phyloP scores from a whole-genome alignment of 1,140 invertebrate species.

The Batillaria attramentaria region DNA sequence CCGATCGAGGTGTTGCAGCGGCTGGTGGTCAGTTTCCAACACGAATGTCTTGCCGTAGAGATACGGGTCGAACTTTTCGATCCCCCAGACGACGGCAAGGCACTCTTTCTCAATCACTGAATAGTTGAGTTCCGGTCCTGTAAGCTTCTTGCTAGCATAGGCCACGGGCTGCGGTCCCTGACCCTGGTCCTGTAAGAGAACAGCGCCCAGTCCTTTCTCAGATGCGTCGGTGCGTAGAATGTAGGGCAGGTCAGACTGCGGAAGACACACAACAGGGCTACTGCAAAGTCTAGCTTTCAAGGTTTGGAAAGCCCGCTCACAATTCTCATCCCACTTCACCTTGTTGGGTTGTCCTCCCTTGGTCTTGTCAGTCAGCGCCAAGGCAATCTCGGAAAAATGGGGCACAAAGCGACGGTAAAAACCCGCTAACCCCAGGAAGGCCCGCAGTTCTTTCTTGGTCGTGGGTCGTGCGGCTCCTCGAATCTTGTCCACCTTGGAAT shows the following conservation, averaged over 20 bases:
- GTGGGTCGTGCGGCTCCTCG: conserved; percentile 52
- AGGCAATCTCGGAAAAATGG: conserved; percentile 43
- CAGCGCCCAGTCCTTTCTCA: conserved; percentile 42
- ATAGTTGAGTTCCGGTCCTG: conserved; percentile 52
- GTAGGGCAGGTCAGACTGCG: conserved; percentile 61
- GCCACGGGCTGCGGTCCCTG: conserved; percentile 43
- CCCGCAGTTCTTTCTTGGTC: conserved; percentile 64
- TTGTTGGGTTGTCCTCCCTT: conserved; percentile 20
- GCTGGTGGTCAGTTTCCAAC: conserved; percentile 38
- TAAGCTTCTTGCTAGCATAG: conserved; percentile 45
- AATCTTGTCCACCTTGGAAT: conserved; percentile 67
- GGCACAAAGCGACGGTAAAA: conserved; percentile 49
- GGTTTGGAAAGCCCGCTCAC: conserved; percentile 14
- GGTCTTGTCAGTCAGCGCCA: conserved; percentile 45
- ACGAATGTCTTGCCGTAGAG: conserved; percentile 39
- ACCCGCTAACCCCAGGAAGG: conserved; percentile 43
- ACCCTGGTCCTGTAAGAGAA: conserved; percentile 48
- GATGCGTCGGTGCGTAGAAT: conserved; percentile 59
- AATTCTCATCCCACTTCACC: conserved; percentile 6
- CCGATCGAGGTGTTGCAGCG: conserved; percentile 28
- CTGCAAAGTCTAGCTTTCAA: conserved; percentile 33
- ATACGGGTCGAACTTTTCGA: conserved; percentile 71
- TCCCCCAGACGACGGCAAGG: conserved; percentile 67
- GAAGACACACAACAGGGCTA: conserved; percentile 46
- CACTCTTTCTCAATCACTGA: conserved; percentile 70